phyloP scores from a whole-genome alignment of 2,797 vertebrate genomes.

The Hypotaenidia philippensis region DNA sequence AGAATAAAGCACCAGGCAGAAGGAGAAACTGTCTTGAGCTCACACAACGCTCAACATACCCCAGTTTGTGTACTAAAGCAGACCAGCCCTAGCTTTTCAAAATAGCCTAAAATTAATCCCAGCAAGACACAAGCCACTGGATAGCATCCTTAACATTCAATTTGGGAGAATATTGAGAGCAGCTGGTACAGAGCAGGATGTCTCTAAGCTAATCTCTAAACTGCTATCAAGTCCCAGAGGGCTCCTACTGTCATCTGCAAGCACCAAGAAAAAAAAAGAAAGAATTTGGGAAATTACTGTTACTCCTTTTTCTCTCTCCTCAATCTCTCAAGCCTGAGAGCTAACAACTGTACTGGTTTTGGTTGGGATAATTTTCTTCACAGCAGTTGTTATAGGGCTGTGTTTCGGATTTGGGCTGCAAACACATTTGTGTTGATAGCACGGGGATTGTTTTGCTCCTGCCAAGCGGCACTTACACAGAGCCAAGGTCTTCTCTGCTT shows the following conservation, averaged over 20 bases:
- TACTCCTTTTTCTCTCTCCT: neutral
- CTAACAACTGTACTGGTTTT: neutral
- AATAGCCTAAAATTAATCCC: neutral
- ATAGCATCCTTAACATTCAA: neutral
- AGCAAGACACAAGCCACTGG: neutral
- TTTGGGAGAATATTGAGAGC: neutral
- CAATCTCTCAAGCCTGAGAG: neutral
- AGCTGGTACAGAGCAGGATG: slow-evolving; percentile 4
- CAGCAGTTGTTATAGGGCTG: too few species aligned
- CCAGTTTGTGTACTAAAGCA: neutral
- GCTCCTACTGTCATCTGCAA: neutral
- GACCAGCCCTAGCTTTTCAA: neutral
- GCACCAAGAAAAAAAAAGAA: neutral
- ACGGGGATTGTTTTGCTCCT: too few species aligned
- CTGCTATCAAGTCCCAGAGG: neutral
- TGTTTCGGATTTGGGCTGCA: too few species aligned
- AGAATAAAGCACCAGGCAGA: neutral
- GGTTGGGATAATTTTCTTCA: too few species aligned
- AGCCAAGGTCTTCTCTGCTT: too few species aligned
- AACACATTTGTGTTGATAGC: too few species aligned
- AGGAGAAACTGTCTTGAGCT: neutral
- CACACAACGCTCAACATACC: neutral
- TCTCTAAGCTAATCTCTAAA: slow-evolving; percentile 17
- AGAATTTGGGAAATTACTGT: neutral
- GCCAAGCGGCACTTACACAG: too few species aligned